phyloP scores from a whole-genome alignment of 2,113 vertebrate genomes.

The Ginglymostoma cirratum region DNA sequence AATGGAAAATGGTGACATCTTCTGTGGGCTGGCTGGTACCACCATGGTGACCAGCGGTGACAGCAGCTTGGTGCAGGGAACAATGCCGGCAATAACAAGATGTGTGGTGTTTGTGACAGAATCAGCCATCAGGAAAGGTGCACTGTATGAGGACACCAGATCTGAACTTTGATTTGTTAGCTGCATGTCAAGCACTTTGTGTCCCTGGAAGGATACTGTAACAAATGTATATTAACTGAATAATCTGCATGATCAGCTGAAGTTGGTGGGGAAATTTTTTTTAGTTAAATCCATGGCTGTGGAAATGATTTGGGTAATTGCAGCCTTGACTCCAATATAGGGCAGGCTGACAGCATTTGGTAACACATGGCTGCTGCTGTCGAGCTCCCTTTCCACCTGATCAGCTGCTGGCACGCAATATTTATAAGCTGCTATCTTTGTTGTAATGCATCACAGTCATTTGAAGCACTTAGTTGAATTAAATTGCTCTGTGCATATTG shows the following conservation, averaged over 20 bases:
- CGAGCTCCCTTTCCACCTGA: too few species aligned
- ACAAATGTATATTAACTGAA: background rate
- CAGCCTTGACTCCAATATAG: background rate
- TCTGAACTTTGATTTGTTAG: too few species aligned
- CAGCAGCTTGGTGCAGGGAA: too few species aligned
- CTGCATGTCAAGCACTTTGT: too few species aligned
- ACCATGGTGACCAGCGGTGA: too few species aligned
- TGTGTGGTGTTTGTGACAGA: too few species aligned
- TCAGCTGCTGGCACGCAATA: background rate
- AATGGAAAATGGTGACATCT: too few species aligned
- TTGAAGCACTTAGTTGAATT: background rate
- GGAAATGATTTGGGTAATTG: background rate
- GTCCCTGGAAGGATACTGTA: too few species aligned
- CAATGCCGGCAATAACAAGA: too few species aligned
- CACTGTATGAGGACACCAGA: too few species aligned
- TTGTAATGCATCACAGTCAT: background rate
- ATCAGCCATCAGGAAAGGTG: too few species aligned
- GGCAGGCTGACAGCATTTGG: background rate
- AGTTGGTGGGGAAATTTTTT: background rate
- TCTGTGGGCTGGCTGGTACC: too few species aligned
- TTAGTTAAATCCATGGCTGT: background rate
- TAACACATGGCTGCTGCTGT: background rate
- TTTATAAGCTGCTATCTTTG: background rate
- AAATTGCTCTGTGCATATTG: background rate
- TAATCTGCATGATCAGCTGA: background rate